Conservation (phyloP, 2,888 invertebrate species). For the Nemapogon koenigi region DNA sequence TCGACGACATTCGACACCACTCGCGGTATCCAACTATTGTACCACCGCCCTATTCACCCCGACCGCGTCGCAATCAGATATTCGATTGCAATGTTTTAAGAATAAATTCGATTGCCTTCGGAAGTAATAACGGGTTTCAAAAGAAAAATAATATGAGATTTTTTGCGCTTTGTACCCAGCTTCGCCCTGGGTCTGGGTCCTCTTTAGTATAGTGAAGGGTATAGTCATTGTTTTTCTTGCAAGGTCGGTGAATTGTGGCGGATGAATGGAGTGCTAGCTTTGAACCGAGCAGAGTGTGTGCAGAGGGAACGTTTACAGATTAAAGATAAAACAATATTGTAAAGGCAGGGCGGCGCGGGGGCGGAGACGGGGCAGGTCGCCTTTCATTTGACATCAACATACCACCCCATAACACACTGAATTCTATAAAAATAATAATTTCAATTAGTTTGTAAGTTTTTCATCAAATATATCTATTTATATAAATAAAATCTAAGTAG, state of each 20-base stretch:
- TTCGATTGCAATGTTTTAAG: slow-evolving; percentile 61
- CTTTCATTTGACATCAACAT: slow-evolving; percentile 35
- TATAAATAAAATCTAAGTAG: no score
- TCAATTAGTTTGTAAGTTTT: not conserved
- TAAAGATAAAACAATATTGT: slow-evolving; percentile 39
- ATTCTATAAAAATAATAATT: not conserved
- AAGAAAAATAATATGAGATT: slow-evolving; percentile 48
- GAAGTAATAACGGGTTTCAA: slow-evolving; percentile 55
- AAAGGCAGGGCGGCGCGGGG: slow-evolving; percentile 43
- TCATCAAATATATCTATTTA: no score
- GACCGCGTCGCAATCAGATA: slow-evolving; percentile 32
- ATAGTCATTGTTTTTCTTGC: slow-evolving; percentile 51
- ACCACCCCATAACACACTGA: slow-evolving; percentile 31
- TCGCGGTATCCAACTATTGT: slow-evolving; percentile 29
- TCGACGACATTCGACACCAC: slow-evolving; percentile 38
- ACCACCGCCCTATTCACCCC: slow-evolving; percentile 31
- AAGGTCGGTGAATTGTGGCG: slow-evolving; percentile 39
- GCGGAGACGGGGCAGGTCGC: slow-evolving; percentile 28
- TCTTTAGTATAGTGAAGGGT: slow-evolving; percentile 50
- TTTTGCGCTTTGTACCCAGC: slow-evolving; percentile 47
- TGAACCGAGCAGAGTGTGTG: not conserved
- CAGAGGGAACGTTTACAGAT: slow-evolving; percentile 30
- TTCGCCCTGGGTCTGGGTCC: slow-evolving; percentile 22
- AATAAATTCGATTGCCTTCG: slow-evolving; percentile 62
- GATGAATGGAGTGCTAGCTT: slow-evolving; percentile 43